A percentile compares a stretch with the other conserved stretches of the same genome.
Conservation (phyloP, 2,888 invertebrate genomes). For the Agrochola lota region DNA sequence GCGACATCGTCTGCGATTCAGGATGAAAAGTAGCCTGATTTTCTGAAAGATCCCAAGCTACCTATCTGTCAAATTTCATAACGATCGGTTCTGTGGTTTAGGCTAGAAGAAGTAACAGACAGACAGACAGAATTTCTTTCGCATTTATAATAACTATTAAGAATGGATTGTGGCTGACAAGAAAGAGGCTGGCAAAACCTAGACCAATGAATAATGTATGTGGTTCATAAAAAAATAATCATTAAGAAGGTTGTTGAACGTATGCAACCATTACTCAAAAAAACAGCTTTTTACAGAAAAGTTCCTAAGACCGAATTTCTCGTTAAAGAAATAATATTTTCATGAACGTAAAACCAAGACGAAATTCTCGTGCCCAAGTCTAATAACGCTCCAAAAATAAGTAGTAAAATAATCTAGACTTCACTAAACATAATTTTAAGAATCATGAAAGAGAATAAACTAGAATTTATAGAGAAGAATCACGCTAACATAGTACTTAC, state of each 20-base stretch:
- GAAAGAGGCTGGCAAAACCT: background rate
- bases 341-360: constrained; percentile 3
- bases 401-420: constrained; percentile 15
- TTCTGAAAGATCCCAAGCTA: background rate
- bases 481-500: constrained; percentile 28
- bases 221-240: background rate
- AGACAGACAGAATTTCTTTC: too few species aligned
- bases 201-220: background rate
- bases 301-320: background rate
- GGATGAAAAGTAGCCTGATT: background rate
- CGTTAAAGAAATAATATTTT: background rate
- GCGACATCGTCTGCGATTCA: background rate
- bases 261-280: background rate
- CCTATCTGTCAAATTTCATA: background rate
- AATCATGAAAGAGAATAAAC: constrained; percentile 18
- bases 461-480: constrained; percentile 19
- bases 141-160: too few species aligned
- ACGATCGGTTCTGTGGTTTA: background rate
- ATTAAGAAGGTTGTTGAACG: background rate
- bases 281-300: background rate
- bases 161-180: background rate
- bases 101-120: background rate
- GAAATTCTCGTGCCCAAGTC: constrained; percentile 39
- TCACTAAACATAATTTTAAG: constrained; percentile 19
- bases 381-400: constrained; percentile 30